Evolutionary conservation across 30 jellyfish, hydroid and myxozoan genomes (phyloP), one percentile per base, ranked within the genome.

Genomic region (Aurelia sp.): DNA sequence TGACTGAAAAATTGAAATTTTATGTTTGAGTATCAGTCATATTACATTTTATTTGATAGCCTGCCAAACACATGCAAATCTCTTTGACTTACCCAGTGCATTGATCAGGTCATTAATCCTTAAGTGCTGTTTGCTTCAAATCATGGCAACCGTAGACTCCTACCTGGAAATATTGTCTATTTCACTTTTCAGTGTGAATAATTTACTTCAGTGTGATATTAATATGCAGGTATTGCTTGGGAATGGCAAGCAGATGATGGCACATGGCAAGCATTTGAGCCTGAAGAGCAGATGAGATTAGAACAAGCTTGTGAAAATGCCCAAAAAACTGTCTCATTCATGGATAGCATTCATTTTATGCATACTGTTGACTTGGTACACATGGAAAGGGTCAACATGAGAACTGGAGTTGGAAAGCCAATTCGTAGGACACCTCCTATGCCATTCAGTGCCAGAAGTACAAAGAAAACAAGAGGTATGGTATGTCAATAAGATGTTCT

Each of bases 191-290:
- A n/a, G 33, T 3, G 9, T 37, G 7, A 7, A 37, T 37, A 44
- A 0, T 5, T 44, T 44, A 7, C 1, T 7, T 44, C 13, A 0
- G 3, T 44, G 7, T 44, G 13, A 44, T 44, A 44, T 44, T 2
- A 44, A 30, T 4, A 57, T 50, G 15, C 13, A 85, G 82, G 89
- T 11, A 65, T 47, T 0, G 0, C 12, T 16, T 85, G 94, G 94
- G 78, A 70, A 22, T 85, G 94, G 94, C 88, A 58, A 85, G 94
- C 73, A 4, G 94, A 85, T 64, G 88, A 74, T 47, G 84, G 84
- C 19, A 33, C 89, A 6, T 85, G 94, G 94, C 87, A 72, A 30
- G 30, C 89, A 2, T 85, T 85, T 73, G 94, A 85, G 23, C 81
- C 73, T 20, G 88, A 72, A 22, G 94, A 85, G 63, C 85, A 75